A percentile compares a stretch with the other conserved stretches of the same genome.
phyloP scores from a whole-genome alignment of 2,888 invertebrate species.

The Pelosia muscerda region DNA sequence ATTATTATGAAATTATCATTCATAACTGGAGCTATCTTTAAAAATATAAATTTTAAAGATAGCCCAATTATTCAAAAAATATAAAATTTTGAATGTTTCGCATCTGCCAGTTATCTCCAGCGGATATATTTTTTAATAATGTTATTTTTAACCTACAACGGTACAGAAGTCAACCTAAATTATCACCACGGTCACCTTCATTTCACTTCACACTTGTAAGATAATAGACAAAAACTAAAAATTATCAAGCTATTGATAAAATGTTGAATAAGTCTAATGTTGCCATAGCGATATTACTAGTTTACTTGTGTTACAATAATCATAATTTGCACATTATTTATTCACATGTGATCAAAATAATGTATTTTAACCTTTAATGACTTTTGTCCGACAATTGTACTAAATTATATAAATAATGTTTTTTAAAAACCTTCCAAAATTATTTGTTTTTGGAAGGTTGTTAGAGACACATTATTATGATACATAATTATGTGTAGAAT shows the following conservation, averaged over 20 bases:
- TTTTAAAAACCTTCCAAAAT: not conserved
- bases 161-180: not conserved
- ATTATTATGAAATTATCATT: too few species aligned
- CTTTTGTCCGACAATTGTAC: not conserved
- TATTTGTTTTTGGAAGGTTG: not conserved
- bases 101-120: not conserved
- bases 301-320: constrained; percentile 7
- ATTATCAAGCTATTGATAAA: constrained; percentile 19
- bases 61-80: too few species aligned
- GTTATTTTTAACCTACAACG: not conserved
- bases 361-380: not conserved
- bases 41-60: not conserved
- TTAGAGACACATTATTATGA: not conserved
- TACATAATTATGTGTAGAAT: too few species aligned
- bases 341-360: constrained; percentile 8
- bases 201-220: constrained; percentile 9
- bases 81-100: not conserved
- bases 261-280: constrained; percentile 9
- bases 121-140: not conserved
- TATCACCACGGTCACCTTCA: constrained; percentile 9
- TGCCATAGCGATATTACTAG: not conserved
- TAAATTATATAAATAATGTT: not conserved
- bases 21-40: too few species aligned
- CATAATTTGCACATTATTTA: constrained; percentile 13
- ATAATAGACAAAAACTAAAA: constrained; percentile 8